Evolutionary conservation across 2,888 invertebrate species (phyloP).

Genomic region (Amphimallon solstitiale): DNA sequence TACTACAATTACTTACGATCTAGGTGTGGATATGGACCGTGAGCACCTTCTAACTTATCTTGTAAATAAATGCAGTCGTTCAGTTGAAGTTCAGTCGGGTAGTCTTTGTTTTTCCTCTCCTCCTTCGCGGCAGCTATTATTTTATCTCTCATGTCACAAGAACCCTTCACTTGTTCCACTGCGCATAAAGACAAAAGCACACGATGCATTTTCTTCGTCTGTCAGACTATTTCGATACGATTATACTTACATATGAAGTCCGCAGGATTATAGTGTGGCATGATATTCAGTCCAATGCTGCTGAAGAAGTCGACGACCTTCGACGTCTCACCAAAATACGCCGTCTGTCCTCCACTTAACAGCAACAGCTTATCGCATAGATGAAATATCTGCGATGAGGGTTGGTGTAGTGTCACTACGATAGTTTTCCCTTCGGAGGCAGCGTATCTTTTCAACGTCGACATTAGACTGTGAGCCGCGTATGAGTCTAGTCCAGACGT

Average conservation of each 20-base stretch:
- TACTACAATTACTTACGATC: constrained; percentile 56
- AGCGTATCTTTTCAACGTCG: constrained; percentile 78
- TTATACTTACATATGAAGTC: constrained; percentile 78
- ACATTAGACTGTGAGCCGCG: constrained; percentile 79
- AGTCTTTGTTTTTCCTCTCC: constrained; percentile 69
- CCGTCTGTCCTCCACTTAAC: constrained; percentile 77
- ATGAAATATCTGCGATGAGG: constrained; percentile 85
- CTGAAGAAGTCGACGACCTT: constrained; percentile 79
- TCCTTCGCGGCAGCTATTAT: constrained; percentile 74
- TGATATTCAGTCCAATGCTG: constrained; percentile 75
- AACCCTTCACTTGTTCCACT: constrained; percentile 83
- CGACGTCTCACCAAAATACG: constrained; percentile 79
- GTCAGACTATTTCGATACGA: too few relatives aligned
- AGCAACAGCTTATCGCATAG: constrained; percentile 81
- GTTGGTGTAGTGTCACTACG: constrained; percentile 83
- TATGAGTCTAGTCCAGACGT: constrained; percentile 86
- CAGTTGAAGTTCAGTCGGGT: constrained; percentile 67
- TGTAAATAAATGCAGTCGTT: constrained; percentile 58
- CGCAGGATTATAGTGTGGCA: constrained; percentile 85
- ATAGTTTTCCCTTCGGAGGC: constrained; percentile 81
- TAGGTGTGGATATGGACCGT: constrained; percentile 58
- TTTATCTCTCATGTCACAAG: constrained; percentile 73
- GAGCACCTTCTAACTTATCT: constrained; percentile 56
- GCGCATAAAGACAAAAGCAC: constrained; percentile 50
- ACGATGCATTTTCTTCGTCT: background rate